A percentile compares a stretch with the other conserved stretches of the same genome.
phyloP scores from a whole-genome alignment of 1,140 invertebrate species.

The Heliconius hewitsoni region DNA sequence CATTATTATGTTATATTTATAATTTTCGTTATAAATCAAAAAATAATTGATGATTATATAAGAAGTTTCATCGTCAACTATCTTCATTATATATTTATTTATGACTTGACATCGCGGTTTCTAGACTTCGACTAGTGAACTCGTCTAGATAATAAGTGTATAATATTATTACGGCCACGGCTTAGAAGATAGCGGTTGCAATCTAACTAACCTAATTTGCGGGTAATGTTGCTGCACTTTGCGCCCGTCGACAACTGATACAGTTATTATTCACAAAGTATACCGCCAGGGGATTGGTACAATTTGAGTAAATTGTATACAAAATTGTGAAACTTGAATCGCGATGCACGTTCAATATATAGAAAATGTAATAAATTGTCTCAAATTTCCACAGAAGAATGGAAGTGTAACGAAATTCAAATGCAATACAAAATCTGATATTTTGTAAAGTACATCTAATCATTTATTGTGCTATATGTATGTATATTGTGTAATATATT shows the following conservation, averaged over 20 bases:
- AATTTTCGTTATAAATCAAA: background rate
- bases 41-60: background rate
- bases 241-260: slow-evolving; percentile 55
- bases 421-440: slow-evolving; percentile 27
- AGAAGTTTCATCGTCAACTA: slow-evolving; percentile 7
- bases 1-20: too few species aligned
- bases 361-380: slow-evolving; percentile 37
- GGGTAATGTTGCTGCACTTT: slow-evolving; percentile 55
- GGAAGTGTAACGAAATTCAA: slow-evolving; percentile 28
- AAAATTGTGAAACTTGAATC: slow-evolving; percentile 39
- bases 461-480: slow-evolving; percentile 38
- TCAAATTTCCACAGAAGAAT: slow-evolving; percentile 33
- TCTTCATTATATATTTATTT: slow-evolving; percentile 15
- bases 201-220: slow-evolving; percentile 69
- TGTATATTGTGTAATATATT: slow-evolving; percentile 29
- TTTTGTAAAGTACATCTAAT: slow-evolving; percentile 30
- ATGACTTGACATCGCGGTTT: background rate
- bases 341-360: slow-evolving; percentile 21
- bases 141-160: slow-evolving; percentile 36
- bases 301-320: slow-evolving; percentile 49
- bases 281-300: slow-evolving; percentile 48
- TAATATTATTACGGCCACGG: slow-evolving; percentile 40
- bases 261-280: slow-evolving; percentile 52
- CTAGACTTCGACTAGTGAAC: slow-evolving; percentile 2
- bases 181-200: slow-evolving; percentile 60